Evolutionary conservation across 2,888 invertebrate species (phyloP).

Genomic region (Cheilosia impressa): DNA sequence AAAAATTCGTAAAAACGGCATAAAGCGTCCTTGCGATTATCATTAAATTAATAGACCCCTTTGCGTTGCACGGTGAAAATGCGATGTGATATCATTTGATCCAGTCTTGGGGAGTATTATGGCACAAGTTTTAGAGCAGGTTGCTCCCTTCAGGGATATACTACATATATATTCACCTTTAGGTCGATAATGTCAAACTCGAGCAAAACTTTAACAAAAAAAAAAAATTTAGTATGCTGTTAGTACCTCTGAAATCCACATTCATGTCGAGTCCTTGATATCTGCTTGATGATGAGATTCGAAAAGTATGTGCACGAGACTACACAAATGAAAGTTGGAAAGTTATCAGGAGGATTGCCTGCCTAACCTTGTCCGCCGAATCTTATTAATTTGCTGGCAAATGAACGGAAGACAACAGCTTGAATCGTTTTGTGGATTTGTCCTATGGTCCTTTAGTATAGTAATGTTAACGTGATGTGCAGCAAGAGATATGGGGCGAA

Average conservation of each 20-base stretch:
- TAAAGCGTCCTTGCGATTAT: constrained; percentile 63
- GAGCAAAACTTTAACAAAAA: constrained; percentile 17
- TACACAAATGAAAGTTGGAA: constrained; percentile 23
- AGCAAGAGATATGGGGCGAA: constrained; percentile 15
- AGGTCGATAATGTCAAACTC: constrained; percentile 16
- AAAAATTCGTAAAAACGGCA: constrained; percentile 38
- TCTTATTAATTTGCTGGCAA: constrained; percentile 43
- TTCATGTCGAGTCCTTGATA: not conserved
- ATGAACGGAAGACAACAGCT: constrained; percentile 42
- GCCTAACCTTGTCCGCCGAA: constrained; percentile 3
- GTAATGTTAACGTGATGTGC: constrained; percentile 19
- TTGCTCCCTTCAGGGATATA: not conserved
- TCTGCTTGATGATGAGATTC: constrained; percentile 28
- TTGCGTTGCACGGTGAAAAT: constrained; percentile 24
- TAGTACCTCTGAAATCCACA: not conserved
- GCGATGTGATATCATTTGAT: constrained; percentile 33
- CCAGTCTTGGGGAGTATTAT: constrained; percentile 23
- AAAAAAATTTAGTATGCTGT: not conserved
- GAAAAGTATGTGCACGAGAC: not conserved
- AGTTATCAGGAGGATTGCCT: constrained; percentile 11
- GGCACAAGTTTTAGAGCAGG: constrained; percentile 1
- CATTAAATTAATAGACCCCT: constrained; percentile 64
- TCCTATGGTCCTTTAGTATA: constrained; percentile 20
- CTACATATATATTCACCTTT: not conserved
- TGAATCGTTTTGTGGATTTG: constrained; percentile 54